Base-by-base conservation (phyloP, 1,140 invertebrate genomes). In the Trypoxylus dichotomus region DNA sequence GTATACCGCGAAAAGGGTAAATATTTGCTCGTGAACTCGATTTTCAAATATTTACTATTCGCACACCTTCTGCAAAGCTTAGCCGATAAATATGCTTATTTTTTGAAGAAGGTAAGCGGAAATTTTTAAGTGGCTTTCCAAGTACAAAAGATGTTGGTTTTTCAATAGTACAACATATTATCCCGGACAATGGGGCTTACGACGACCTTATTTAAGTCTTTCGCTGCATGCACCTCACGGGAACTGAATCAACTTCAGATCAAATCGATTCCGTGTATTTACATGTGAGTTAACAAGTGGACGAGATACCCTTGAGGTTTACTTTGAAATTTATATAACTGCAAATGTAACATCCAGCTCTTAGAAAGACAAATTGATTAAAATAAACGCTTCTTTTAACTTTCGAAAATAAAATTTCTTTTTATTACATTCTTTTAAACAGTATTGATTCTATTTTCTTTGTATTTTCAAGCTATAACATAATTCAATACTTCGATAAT, bases 201-300 rank as follows among this genome's bases (percentile, higher is more conserved):
- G 3, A 24, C 60, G 25, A 24, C 21, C 25, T 63, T 63, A 24
- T 63, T 63, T 63, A 63, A 63, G 60, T 63, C 60, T 63, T 63
- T 27, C 60, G n/a, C 8, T 27, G 60, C 6, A 27, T 25, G n/a
- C 60, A 63, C 60, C 60, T 63, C 60, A 8, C n/a, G 19, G 25
- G 60, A 19, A 63, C 24, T 11, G n/a, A 63, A 24, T 27, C 60
- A 63, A 63, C 21, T 63, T 63, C 43, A 13, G 15, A 37, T 73
- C 29, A 75, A 41, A 75, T 75, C 73, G 41, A 75, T n/a, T 63
- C 41, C 21, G 37, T 13, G 21, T 75, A 75, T 75, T 75, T 75
- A 75, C 73, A 75, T 75, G 37, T 11, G n/a, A 42, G 43, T 13
- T 75, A 75, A 75, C 73, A 75, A 75, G 73, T 75, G 73, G 42